Percentiles rank a stretch among this genome's conserved stretches.
phyloP scores from a whole-genome alignment of 2,888 invertebrate species.

The Camptogramma bilineatum region DNA sequence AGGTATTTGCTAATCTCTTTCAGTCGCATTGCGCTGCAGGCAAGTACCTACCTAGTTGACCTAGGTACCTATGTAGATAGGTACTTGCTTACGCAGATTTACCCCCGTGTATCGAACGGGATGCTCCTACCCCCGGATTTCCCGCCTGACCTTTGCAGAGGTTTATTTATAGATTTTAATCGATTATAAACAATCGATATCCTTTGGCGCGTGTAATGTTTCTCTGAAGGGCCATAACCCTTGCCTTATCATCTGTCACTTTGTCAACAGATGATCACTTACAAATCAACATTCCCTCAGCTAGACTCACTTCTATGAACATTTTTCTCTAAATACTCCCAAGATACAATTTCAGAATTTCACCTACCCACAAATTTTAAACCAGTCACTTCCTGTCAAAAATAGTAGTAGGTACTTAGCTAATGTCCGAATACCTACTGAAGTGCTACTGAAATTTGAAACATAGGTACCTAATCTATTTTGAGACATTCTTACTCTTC shows the following conservation, averaged over 20 bases:
- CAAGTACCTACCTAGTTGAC: constrained; percentile 20
- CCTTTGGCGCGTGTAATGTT: constrained; percentile 51
- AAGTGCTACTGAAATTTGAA: too few species aligned
- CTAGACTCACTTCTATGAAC: constrained; percentile 3
- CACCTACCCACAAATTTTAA: background rate
- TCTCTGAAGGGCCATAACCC: constrained; percentile 41
- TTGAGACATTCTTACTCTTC: too few species aligned
- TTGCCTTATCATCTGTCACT: constrained; percentile 26
- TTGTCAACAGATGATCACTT: constrained; percentile 23
- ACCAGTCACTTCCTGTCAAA: background rate
- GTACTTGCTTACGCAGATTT: constrained; percentile 16
- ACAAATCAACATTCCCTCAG: background rate
- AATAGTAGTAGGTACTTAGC: too few species aligned
- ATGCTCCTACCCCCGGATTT: constrained; percentile 56
- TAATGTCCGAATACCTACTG: too few species aligned
- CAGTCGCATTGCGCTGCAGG: constrained; percentile 41
- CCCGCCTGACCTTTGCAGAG: constrained; percentile 77
- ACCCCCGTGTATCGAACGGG: constrained; percentile 19
- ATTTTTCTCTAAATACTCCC: background rate
- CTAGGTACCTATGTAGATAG: constrained; percentile 12
- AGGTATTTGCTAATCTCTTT: constrained; percentile 57
- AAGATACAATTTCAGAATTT: background rate
- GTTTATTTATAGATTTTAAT: constrained; percentile 72
- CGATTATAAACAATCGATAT: constrained; percentile 71
- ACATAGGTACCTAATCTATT: too few species aligned